Evolutionary conservation across 2,888 invertebrate species (phyloP).

Genomic region (Scaptomyza flava): DNA sequence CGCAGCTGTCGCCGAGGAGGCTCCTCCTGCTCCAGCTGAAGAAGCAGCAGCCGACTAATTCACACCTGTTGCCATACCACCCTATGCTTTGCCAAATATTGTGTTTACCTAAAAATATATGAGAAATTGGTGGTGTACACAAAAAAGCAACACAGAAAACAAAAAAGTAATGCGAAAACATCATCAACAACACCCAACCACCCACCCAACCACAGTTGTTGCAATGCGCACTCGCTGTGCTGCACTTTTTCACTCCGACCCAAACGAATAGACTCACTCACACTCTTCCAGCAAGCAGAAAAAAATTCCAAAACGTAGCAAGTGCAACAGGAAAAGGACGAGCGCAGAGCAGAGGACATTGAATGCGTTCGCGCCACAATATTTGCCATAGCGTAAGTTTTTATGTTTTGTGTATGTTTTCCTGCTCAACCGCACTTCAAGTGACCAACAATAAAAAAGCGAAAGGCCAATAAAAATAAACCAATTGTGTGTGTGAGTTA

Average conservation of each 20-base stretch:
- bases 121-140: constrained; percentile 44
- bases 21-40: neutral
- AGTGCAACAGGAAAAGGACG: constrained; percentile 38
- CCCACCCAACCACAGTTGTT: neutral
- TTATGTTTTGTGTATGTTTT: neutral
- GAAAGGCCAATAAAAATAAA: constrained; percentile 10
- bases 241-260: constrained; percentile 53
- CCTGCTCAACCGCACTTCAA: constrained; percentile 4
- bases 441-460: constrained; percentile 29
- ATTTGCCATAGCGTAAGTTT: constrained; percentile 23
- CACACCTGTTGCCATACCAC: constrained; percentile 58
- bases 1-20: neutral
- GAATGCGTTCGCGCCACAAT: constrained; percentile 36
- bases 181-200: neutral
- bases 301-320: constrained; percentile 3
- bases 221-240: constrained; percentile 49
- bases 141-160: constrained; percentile 12
- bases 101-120: constrained; percentile 34
- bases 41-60: constrained; percentile 20
- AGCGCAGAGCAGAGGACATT: constrained; percentile 19
- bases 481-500: constrained; percentile 7
- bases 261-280: constrained; percentile 24
- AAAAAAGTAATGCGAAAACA: neutral
- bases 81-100: constrained; percentile 34
- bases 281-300: constrained; percentile 23